Evolutionary conservation across 2,797 vertebrate species (phyloP), one percentile per base, ranked within the genome.

Genomic region (Acipenser oxyrinchus): DNA sequence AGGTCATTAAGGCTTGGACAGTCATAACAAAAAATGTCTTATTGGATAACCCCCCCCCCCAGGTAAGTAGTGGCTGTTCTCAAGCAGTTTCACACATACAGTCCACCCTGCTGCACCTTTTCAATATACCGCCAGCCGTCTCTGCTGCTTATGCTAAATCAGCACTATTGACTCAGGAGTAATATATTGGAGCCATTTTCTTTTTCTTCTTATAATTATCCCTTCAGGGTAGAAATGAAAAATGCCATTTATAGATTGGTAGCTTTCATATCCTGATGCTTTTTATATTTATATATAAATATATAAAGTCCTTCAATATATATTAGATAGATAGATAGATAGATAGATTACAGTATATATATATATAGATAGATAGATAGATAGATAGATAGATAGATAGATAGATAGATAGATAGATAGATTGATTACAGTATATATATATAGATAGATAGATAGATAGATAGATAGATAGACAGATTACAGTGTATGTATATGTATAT

Each of bases 11-110:
- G 82, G 84, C 85, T 81, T 82, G 87, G 87, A 87, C 77, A 84
- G 86, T 86, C 86, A 84, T 81, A 77, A 60, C 64, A 15, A 68
- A 78, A 80, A 62, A 49, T 48, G 63, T 73, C 50, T 61, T 79
- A 80, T 77, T 82, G 85, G 86, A 86, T 84, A 77, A 83, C 74
- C 70, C 84, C 74, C 70, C 84, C 74, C 70, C 84, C 74, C 70
- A 99, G 96, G 96, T 99, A 95, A 98, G 96, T 98, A 89, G 87
- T 72, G 78, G 73, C 81, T 81, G 80, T 79, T 84, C 83, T 86
- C 79, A 72, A 85, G 85, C 75, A 12, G 69, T 80, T 85, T 91
- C 84, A 87, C 83, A 82, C 76, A 86, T 70, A 84, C 88, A 85
- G 84, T 84, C 91, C 91, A 94, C 88, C 90, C 91, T 91, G 92